Evolutionary conservation across 2,797 vertebrate genomes (phyloP).

Genomic region (Nannoperca australis): DNA sequence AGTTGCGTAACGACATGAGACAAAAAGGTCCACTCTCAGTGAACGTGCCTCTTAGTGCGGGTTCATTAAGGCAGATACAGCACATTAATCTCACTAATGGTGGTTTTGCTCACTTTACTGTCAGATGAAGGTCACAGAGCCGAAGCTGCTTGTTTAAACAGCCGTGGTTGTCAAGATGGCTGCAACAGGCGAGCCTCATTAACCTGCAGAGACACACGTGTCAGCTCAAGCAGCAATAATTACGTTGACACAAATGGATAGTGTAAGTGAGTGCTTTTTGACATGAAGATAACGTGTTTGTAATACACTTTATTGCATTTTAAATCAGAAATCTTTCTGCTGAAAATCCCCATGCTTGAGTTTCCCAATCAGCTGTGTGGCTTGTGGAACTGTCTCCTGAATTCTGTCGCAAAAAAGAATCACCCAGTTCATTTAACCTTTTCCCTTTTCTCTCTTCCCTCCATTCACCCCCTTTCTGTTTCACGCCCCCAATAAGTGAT

Average conservation of each 20-base stretch:
- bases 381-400: background rate
- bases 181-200: conserved; percentile 49
- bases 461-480: background rate
- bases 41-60: conserved; percentile 50
- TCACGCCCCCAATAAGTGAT: background rate
- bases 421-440: background rate
- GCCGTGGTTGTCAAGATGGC: conserved; percentile 43
- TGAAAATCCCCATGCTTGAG: background rate
- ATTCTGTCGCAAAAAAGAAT: background rate
- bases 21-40: conserved; percentile 45
- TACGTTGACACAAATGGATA: conserved; percentile 26
- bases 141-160: conserved; percentile 55
- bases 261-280: conserved; percentile 13
- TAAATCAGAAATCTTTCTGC: conserved; percentile 8
- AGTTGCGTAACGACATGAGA: conserved; percentile 50
- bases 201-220: conserved; percentile 41
- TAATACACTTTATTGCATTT: conserved; percentile 3
- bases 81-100: conserved; percentile 75
- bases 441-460: background rate
- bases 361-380: conserved; percentile 11
- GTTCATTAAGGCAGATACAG: conserved; percentile 65
- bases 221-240: conserved; percentile 40
- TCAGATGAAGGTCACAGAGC: conserved; percentile 64
- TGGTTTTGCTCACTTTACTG: conserved; percentile 44
- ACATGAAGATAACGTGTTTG: conserved; percentile 31